Base-by-base conservation (phyloP, 2,888 invertebrate species). In the Fragum whitleyi region DNA sequence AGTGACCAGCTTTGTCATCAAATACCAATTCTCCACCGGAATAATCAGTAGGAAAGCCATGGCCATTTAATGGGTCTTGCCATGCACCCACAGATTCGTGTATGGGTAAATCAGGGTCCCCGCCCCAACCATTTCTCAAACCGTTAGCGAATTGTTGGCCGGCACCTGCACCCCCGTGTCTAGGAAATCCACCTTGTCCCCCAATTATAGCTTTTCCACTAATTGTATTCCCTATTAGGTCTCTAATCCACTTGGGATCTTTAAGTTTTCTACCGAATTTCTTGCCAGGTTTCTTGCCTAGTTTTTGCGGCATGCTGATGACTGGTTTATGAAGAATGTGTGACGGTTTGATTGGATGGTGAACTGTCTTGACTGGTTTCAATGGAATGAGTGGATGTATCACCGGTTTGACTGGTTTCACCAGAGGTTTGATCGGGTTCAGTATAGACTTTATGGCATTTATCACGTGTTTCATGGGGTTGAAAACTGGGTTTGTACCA, bases 101-200 rank as follows among this genome's bases (percentile, higher is more conserved):
- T 7, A 65, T 32, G n/a, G 68, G 75, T 16, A 19, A 32, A 36
- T 68, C 29, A 21, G 59, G 55, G 42, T 74, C 57, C 11, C 32
- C 71, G 26, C 79, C 83, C 79, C 79, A 79, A 7, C 83, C 83
- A 32, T 83, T 68, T 28, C 70, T 21, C 32, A 83, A 26, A 19
- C 83, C 83, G 28, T 69, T 59, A 7, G 59, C 61, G 23, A 47
- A 76, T 23, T n/a, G 11, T 32, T 47, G 23, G 28, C 69, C 76
- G 1, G n/a, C 36, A 3, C 73, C 59, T 14, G 79, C 62, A 29
- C 83, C 83, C 0, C 83, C 83, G 36, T 83, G 83, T 21, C 53
- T 28, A 6, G 79, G 83, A 16, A 83, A 55, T 16, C 57, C 68
- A 21, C 42, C 61, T 21, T 69, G 39, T 7, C 83, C 83, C 16